Evolutionary conservation across 1,140 invertebrate species (phyloP).

Genomic region (Polypedilum vanderplanki): DNA sequence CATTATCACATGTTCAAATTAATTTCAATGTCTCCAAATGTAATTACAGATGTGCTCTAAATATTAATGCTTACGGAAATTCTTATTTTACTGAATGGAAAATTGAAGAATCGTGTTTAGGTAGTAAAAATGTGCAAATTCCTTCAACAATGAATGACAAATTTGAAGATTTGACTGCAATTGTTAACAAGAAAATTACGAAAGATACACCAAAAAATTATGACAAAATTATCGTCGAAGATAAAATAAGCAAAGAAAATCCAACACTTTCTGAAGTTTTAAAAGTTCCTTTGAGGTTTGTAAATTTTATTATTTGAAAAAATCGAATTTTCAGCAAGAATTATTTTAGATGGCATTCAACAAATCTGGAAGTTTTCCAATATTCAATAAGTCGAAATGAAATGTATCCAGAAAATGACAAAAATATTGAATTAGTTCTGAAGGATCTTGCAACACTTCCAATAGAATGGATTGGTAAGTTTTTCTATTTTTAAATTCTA

Average conservation of each 20-base stretch:
- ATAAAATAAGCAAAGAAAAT: neutral
- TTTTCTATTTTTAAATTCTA: neutral
- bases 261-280: neutral
- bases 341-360: slow-evolving; percentile 66
- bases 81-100: too few relatives aligned
- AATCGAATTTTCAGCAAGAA: neutral
- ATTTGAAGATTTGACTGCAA: neutral
- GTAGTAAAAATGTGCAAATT: neutral
- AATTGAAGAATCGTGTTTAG: neutral
- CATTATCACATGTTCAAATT: too few relatives aligned
- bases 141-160: neutral
- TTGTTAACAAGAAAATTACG: neutral
- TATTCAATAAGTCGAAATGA: slow-evolving; percentile 79
- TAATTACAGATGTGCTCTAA: too few relatives aligned
- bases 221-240: neutral
- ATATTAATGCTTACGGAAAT: too few relatives aligned
- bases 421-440: slow-evolving; percentile 65
- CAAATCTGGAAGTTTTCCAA: slow-evolving; percentile 76
- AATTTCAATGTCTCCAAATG: too few relatives aligned
- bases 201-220: neutral
- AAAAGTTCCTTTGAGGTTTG: neutral
- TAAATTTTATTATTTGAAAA: neutral
- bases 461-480: slow-evolving; percentile 73
- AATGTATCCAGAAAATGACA: slow-evolving; percentile 69
- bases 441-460: slow-evolving; percentile 63